phyloP scores from a whole-genome alignment of 2,888 invertebrate species.

The Ramazzottius varieornatus region DNA sequence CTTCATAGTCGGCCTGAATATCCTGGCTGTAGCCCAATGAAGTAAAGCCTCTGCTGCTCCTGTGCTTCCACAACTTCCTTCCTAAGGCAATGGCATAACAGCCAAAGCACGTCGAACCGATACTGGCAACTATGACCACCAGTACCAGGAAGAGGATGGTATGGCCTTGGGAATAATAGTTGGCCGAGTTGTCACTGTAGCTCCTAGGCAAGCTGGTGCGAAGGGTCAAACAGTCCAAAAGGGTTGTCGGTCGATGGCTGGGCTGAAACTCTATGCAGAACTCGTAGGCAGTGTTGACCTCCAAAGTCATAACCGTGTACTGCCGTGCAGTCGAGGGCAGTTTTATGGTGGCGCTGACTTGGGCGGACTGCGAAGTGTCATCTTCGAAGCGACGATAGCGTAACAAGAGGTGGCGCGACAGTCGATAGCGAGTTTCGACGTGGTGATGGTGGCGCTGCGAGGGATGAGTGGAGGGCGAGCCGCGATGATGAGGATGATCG shows the following conservation, averaged over 20 bases:
- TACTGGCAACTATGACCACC: not conserved
- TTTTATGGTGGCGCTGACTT: conserved; percentile 8
- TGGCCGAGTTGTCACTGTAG: conserved; percentile 5
- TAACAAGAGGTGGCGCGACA: not conserved
- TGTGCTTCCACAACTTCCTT: not conserved
- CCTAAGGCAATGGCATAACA: not conserved
- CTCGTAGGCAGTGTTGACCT: conserved; percentile 22
- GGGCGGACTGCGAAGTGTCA: conserved; percentile 14
- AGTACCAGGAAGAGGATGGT: not conserved
- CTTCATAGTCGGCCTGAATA: not conserved
- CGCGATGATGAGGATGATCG: not conserved
- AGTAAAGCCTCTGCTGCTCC: not conserved
- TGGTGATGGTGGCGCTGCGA: not conserved
- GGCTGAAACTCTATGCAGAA: conserved; percentile 24
- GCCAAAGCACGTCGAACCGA: not conserved
- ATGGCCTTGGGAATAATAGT: not conserved
- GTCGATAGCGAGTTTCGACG: not conserved
- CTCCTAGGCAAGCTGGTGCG: conserved; percentile 12
- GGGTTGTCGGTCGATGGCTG: conserved; percentile 15
- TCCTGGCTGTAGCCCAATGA: not conserved
- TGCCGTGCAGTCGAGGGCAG: conserved; percentile 14
- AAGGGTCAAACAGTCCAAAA: conserved; percentile 19
- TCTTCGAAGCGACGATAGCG: conserved; percentile 12
- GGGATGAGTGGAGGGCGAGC: not conserved
- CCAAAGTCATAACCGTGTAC: conserved; percentile 22